Evolutionary conservation across 2,888 invertebrate genomes (phyloP), one percentile per base, ranked within the genome.

Genomic region (Acanthacorydalis orientalis): DNA sequence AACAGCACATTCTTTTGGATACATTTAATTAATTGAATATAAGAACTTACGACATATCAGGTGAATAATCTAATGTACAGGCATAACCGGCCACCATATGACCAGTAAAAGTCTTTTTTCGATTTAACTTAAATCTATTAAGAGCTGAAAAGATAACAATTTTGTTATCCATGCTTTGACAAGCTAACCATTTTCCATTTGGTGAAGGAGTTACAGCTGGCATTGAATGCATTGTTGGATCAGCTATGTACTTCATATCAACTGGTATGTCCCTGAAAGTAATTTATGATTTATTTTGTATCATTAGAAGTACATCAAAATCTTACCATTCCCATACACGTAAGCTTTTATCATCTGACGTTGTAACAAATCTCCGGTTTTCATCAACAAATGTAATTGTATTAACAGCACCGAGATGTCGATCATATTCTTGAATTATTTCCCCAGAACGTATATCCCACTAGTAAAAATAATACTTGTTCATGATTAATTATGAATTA

Each of bases 21-120:
- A 48, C 15, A 23, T 23, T 2, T 4, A 23, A 4, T 23, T 31
- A 48, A 7, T 10, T n/a, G 12, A 49, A 50, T 40, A 53, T 23
- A 31, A 12, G 12, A 31, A 49, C 59, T 51, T 64, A 89, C 84
- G 86, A 90, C 95, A 98, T 96, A 62, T 98, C 97, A 0, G 98
- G 97, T 1, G 96, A 95, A 67, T 91, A 98, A 67, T 98, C 98
- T 7, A 95, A 72, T 1, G 86, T 80, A 63, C 98, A 98, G 0
- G 98, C 97, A 67, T 97, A 99, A 0, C 98, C 98, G 8, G 98
- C 96, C 1, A 97, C 97, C 95, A 98, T 98, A 63, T 99, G 98
- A 0, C 98, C 97, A 0, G 83, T 84, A 67, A 99, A 99, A 0
- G 89, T 85, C 68, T 98, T 98, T 68, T 98, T 98, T 31, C 95